Evolutionary conservation across 2,113 vertebrate species (phyloP), one percentile per base, ranked within the genome.

Genomic region (Myanophis thanlyinensis): DNA sequence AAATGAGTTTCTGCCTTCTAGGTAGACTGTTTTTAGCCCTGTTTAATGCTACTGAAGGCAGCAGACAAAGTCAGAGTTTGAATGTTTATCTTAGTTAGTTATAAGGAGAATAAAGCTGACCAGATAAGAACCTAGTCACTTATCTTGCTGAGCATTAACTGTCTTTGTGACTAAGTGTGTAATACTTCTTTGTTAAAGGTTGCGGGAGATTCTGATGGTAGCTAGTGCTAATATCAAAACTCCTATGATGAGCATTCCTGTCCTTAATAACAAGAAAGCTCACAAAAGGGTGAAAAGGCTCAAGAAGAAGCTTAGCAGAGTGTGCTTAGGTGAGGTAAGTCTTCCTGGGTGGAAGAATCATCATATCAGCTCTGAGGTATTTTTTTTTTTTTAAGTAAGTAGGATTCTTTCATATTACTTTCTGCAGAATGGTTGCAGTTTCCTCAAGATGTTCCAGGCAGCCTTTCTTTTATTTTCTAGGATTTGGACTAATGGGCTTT

Each of bases 161-260:
- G 87, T 56, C 85, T 89, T 85, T 91, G 8, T 27, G 0, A 6
- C 48, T 91, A 93, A 25, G 92, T 90, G 92, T 48, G 88, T 23
- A 52, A 46, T 22, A 0, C 93, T 93, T 89, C 67, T 95, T 85
- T n/a, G 25, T 91, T 92, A 47, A 97, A 99, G 99, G 95, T 96
- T 99, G 52, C 96, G 99, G 91, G 99, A 99, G 95, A 99, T 99
- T 93, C 94, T 99, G 91, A 98, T 99, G 98, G 98, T 98, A 93
- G 99, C 99, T 93, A 98, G 98, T 23, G 97, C 98, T 90, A 99
- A 98, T 87, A 99, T 99, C 95, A 99, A 99, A 97, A 99, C 99
- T 0, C 99, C 99, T 2, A 99, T 98, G 97, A 99, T 99, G 99
- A 98, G 98, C 0, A 97, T 99, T 85, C 99, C 99, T 0, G 99